Percentiles rank a stretch among this genome's conserved stretches.
Evolutionary conservation across 2,113 vertebrate species (phyloP).

Genomic region (Cryptomyrus ogoouensis): DNA sequence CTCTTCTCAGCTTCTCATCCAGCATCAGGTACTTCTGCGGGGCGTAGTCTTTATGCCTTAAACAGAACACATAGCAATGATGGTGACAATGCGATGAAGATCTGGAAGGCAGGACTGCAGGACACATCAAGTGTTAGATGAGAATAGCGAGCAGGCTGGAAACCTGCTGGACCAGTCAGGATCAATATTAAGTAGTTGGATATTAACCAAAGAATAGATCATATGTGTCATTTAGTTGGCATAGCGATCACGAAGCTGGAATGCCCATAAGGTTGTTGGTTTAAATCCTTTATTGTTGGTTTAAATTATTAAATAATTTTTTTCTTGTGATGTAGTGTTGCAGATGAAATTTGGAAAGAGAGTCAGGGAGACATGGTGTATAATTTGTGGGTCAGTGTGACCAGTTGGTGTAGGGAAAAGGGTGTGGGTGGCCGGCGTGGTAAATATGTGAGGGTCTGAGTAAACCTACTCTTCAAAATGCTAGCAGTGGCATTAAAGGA

Average conservation of each 20-base stretch:
- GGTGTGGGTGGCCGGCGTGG: neutral
- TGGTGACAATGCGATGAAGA: too few species aligned
- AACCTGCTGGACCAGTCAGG: neutral
- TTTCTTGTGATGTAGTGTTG: too few species aligned
- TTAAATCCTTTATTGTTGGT: neutral
- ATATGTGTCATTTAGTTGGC: neutral
- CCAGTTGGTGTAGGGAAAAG: neutral
- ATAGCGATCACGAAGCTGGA: neutral
- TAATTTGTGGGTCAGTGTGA: neutral
- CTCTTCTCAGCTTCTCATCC: conserved; percentile 58
- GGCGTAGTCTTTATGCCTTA: conserved; percentile 58
- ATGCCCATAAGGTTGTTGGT: neutral
- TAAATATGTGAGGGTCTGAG: neutral
- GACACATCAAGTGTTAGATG: neutral
- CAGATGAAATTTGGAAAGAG: neutral
- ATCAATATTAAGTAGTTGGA: neutral
- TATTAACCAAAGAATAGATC: neutral
- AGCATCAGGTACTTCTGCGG: conserved; percentile 54
- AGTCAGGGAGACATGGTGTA: neutral
- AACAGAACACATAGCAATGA: neutral
- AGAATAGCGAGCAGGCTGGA: neutral
- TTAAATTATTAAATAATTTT: neutral
- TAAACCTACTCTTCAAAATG: neutral
- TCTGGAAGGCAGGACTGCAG: neutral
- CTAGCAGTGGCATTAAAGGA: neutral